Conservation (phyloP, 2,113 vertebrate species). For the rabbit (Oryctolagus cuniculus) region DNA sequence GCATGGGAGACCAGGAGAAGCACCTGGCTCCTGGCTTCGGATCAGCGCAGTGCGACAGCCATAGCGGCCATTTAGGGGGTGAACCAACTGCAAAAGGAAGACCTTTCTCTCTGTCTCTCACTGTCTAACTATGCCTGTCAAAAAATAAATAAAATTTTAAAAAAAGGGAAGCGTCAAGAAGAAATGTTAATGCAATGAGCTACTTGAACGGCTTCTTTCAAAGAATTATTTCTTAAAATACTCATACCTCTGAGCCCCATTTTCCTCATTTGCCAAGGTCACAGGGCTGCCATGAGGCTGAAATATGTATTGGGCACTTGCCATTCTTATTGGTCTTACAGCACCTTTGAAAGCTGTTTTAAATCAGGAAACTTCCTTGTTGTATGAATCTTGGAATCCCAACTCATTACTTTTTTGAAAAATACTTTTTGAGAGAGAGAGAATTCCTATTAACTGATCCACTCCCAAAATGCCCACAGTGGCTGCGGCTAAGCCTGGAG, state of each 20-base stretch:
- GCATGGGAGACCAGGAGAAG: too few species aligned
- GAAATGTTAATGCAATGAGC: background rate
- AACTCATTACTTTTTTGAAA: background rate
- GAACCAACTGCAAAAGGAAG: too few species aligned
- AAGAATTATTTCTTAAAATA: background rate
- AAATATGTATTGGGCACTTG: background rate
- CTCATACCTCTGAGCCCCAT: background rate
- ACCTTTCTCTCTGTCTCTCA: too few species aligned
- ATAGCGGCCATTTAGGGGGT: too few species aligned
- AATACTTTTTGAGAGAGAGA: too few species aligned
- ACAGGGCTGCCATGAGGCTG: background rate
- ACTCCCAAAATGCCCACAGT: too few species aligned
- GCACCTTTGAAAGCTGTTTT: background rate
- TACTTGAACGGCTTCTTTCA: background rate
- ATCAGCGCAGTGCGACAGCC: rapidly evolving
- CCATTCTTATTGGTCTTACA: background rate
- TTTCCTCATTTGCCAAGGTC: background rate
- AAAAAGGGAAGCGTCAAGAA: background rate
- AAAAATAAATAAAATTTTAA: too few species aligned
- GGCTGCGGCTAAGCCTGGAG: too few species aligned
- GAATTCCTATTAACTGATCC: too few species aligned
- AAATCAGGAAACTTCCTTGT: background rate
- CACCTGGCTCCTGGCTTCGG: too few species aligned
- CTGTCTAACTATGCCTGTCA: too few species aligned
- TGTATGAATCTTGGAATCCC: background rate